A percentile compares a stretch with the other conserved stretches of the same genome.
Evolutionary conservation across 1,140 invertebrate genomes (phyloP).

Genomic region (Rhopalosiphum maidis): DNA sequence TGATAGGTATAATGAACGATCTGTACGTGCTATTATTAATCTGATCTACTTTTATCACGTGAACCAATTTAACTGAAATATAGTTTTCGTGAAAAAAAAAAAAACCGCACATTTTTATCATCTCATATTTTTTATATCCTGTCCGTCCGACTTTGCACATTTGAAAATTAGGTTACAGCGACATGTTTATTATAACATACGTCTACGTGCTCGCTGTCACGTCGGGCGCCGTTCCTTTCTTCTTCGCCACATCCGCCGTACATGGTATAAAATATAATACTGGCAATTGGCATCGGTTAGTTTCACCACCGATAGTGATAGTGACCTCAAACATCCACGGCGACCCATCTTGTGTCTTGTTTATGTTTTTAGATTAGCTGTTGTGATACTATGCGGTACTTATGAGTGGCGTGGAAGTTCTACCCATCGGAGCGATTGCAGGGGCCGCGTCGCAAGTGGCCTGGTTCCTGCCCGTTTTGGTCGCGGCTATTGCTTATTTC

Average conservation of each 20-base stretch:
- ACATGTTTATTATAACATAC: neutral
- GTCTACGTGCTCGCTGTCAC: slow-evolving; percentile 28
- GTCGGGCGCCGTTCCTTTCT: slow-evolving; percentile 44
- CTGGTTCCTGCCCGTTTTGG: slow-evolving; percentile 80
- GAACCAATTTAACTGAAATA: neutral
- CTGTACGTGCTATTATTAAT: neutral
- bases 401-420: slow-evolving; percentile 66
- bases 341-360: neutral
- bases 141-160: neutral
- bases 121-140: neutral
- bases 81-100: neutral
- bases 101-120: neutral
- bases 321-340: slow-evolving; percentile 3
- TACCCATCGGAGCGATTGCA: slow-evolving; percentile 65
- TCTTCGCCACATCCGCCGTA: slow-evolving; percentile 15
- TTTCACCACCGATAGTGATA: slow-evolving; percentile 27
- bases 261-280: neutral
- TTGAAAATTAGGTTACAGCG: slow-evolving; percentile 25
- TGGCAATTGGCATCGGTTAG: slow-evolving; percentile 22
- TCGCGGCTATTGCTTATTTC: slow-evolving; percentile 82
- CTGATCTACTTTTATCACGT: slow-evolving; percentile 3
- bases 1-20: neutral
- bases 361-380: neutral
- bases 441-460: slow-evolving; percentile 69
- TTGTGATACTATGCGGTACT: slow-evolving; percentile 11